Evolutionary conservation across 1,140 invertebrate genomes (phyloP).

Genomic region (Drosophila parabipectinata): DNA sequence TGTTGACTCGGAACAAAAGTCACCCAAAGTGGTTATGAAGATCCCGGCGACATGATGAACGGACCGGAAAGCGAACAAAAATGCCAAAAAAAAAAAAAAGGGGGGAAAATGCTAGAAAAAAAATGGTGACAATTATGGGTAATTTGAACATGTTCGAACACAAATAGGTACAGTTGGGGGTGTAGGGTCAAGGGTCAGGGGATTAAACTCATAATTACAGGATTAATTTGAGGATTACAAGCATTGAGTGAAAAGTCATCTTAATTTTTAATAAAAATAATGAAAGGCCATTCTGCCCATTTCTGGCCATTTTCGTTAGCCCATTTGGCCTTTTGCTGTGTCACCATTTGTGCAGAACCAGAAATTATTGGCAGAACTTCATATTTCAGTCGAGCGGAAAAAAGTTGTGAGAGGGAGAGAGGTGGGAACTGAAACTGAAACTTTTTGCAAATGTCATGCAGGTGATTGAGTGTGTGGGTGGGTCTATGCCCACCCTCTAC

Average conservation of each 20-base stretch:
- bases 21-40: constrained; percentile 45
- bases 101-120: not conserved
- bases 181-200: not conserved
- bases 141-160: constrained; percentile 7
- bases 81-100: not conserved
- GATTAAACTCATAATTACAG: not conserved
- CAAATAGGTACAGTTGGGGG: not conserved
- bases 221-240: not conserved
- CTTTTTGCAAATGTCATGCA: constrained; percentile 65
- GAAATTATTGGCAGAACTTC: constrained; percentile 58
- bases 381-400: constrained; percentile 58
- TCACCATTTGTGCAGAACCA: constrained; percentile 38
- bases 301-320: not conserved
- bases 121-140: constrained; percentile 66
- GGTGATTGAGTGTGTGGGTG: constrained; percentile 15
- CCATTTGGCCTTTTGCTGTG: constrained; percentile 35
- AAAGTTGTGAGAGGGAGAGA: constrained; percentile 3
- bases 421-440: constrained; percentile 47
- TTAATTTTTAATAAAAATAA: not conserved
- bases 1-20: constrained; percentile 76
- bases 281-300: not conserved
- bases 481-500: too few species aligned
- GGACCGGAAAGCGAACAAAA: constrained; percentile 11
- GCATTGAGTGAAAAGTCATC: not conserved
- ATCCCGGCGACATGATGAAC: constrained; percentile 37